Evolutionary conservation across 64 coral and sea anemone species (phyloP).

Genomic region (Stylophora pistillata): DNA sequence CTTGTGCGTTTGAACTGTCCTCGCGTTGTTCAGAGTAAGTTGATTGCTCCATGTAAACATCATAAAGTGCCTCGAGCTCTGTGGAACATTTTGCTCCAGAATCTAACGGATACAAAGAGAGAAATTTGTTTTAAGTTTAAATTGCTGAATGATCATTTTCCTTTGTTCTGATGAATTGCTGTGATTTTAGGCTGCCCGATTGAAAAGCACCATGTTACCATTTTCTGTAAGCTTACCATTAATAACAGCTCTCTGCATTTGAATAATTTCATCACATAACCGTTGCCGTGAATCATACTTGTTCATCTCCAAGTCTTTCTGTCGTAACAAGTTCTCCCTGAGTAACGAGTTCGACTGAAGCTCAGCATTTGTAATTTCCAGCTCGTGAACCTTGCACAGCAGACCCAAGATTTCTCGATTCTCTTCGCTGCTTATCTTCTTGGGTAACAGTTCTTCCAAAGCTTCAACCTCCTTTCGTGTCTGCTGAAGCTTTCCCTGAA

Average conservation of each 20-base stretch:
- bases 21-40: slow-evolving; percentile 59
- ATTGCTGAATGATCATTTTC: no score
- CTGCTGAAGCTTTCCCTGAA: slow-evolving; percentile 79
- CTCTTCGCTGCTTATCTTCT: slow-evolving; percentile 92
- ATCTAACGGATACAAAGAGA: slow-evolving; percentile 1
- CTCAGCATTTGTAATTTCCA: slow-evolving; percentile 89
- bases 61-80: slow-evolving; percentile 79
- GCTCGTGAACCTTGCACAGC: slow-evolving; percentile 80
- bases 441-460: slow-evolving; percentile 79
- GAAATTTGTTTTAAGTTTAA: no score
- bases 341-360: slow-evolving; percentile 76
- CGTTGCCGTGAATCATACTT: slow-evolving; percentile 82
- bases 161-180: background rate
- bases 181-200: background rate
- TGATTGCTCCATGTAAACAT: slow-evolving; percentile 75
- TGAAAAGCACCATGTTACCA: no score
- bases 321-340: slow-evolving; percentile 76
- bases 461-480: slow-evolving; percentile 86
- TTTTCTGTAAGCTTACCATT: slow-evolving; percentile 42
- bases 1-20: slow-evolving; percentile 10
- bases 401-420: slow-evolving; percentile 87
- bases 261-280: slow-evolving; percentile 91
- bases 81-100: slow-evolving; percentile 60
- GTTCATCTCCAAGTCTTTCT: slow-evolving; percentile 82
- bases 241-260: slow-evolving; percentile 83